Evolutionary conservation across 1,140 invertebrate species (phyloP).

Genomic region (Solenopsis invicta): DNA sequence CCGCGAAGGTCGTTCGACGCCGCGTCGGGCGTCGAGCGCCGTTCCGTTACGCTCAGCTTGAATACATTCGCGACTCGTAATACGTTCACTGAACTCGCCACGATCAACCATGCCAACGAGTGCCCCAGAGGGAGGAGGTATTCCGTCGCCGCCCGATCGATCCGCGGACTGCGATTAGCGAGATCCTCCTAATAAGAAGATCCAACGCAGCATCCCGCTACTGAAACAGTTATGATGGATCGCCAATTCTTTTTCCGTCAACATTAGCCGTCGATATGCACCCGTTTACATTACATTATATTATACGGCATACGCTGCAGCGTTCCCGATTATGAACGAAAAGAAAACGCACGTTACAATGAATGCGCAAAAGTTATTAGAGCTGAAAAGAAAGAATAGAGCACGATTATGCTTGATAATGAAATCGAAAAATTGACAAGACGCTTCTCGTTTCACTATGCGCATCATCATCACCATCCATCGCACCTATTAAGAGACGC

Average conservation of each 20-base stretch:
- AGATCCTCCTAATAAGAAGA: constrained; percentile 82
- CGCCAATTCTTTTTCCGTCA: constrained; percentile 45
- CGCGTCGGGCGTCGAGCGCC: neutral
- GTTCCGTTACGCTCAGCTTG: constrained; percentile 66
- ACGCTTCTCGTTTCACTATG: neutral
- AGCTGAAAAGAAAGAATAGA: constrained; percentile 9
- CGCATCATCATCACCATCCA: neutral
- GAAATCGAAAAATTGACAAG: neutral
- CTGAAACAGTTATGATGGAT: constrained; percentile 84
- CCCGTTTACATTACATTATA: neutral
- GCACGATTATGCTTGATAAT: neutral
- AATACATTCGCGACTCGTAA: constrained; percentile 58
- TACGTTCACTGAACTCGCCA: constrained; percentile 62
- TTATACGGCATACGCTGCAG: neutral
- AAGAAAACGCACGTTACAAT: constrained; percentile 5
- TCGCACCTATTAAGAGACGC: too few relatives aligned
- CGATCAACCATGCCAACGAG: constrained; percentile 43
- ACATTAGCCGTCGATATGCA: neutral
- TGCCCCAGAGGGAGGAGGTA: constrained; percentile 32
- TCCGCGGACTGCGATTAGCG: constrained; percentile 75
- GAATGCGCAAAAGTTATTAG: neutral
- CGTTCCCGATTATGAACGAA: neutral
- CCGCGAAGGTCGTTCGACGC: constrained; percentile 62
- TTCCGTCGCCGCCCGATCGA: constrained; percentile 3
- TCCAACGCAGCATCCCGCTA: constrained; percentile 81